Conservation (phyloP, 37 sponge, comb jelly and placozoan species). For the Haliclona indistincta region DNA sequence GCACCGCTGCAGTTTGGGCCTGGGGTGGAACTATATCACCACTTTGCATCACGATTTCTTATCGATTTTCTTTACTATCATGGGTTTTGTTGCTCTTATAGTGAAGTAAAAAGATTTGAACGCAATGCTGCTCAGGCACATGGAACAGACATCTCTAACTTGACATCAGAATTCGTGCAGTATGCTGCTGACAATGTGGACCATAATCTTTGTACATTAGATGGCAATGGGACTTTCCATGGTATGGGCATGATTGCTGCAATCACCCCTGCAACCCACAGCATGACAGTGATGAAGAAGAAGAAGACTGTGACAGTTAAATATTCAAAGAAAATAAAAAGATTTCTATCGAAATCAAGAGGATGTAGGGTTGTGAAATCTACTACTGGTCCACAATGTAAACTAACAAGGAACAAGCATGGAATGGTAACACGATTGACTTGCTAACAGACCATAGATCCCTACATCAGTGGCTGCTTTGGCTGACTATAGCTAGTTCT, state of each 20-base stretch:
- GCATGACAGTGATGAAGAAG: too few relatives aligned
- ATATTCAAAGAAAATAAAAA: too few relatives aligned
- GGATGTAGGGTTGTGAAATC: too few relatives aligned
- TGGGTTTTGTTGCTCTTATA: constrained; percentile 37
- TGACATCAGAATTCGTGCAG: constrained; percentile 32
- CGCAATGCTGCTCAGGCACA: constrained; percentile 34
- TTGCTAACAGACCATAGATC: too few relatives aligned
- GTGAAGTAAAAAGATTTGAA: constrained; percentile 15
- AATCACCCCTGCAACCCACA: constrained; percentile 36
- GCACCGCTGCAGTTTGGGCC: constrained; percentile 37
- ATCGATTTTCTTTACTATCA: constrained; percentile 41
- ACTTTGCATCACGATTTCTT: constrained; percentile 39
- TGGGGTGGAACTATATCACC: constrained; percentile 38
- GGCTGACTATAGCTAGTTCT: too few relatives aligned
- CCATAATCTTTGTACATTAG: constrained; percentile 28
- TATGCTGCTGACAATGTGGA: constrained; percentile 32
- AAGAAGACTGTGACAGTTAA: too few relatives aligned
- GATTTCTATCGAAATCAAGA: too few relatives aligned
- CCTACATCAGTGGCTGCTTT: too few relatives aligned
- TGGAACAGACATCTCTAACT: constrained; percentile 30
- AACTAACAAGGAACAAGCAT: too few relatives aligned
- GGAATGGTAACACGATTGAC: too few relatives aligned
- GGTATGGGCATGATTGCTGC: constrained; percentile 30
- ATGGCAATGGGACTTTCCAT: constrained; percentile 38
- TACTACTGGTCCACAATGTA: too few relatives aligned